These are phyloP conservation scores for Neofelis nebulosa DNA, from an alignment of 2,113 vertebrate genomes.

Conservation along the genomic window DNA sequence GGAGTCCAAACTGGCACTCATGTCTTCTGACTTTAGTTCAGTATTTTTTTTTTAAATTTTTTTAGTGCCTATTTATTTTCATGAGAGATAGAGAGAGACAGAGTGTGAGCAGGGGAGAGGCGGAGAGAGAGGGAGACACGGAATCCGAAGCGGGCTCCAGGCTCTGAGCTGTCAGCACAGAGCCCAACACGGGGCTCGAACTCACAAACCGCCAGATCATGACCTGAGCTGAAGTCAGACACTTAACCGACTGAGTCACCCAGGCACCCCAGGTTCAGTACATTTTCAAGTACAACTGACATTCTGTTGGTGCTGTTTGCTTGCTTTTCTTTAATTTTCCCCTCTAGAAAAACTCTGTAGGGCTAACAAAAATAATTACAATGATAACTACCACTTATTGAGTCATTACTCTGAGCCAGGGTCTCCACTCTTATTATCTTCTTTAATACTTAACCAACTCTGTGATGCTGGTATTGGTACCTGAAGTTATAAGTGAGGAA, in stretches of 20 bases:
- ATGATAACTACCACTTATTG: not conserved
- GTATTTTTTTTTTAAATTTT: not conserved
- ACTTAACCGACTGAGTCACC: too few relatives aligned
- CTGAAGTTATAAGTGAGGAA: not conserved
- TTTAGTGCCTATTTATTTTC: too few relatives aligned
- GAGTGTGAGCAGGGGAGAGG: too few relatives aligned
- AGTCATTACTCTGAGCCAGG: not conserved
- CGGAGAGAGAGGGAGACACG: too few relatives aligned
- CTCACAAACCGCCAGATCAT: too few relatives aligned
- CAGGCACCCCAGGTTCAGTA: not conserved
- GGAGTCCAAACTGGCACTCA: not conserved
- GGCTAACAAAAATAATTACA: not conserved
- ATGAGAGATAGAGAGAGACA: too few relatives aligned
- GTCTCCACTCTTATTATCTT: not conserved
- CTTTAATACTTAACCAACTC: not conserved
- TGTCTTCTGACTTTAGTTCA: not conserved
- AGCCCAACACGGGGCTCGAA: too few relatives aligned
- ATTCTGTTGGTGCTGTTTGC: not conserved
- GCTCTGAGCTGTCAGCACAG: too few relatives aligned
- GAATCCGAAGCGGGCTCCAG: too few relatives aligned
- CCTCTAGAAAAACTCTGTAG: not conserved
- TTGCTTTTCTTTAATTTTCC: conserved; percentile 5
- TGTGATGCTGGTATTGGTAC: not conserved
- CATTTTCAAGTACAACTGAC: not conserved
- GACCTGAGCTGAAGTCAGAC: too few relatives aligned